phyloP scores from a whole-genome alignment of 2,888 invertebrate genomes.

The Apoda limacodes region DNA sequence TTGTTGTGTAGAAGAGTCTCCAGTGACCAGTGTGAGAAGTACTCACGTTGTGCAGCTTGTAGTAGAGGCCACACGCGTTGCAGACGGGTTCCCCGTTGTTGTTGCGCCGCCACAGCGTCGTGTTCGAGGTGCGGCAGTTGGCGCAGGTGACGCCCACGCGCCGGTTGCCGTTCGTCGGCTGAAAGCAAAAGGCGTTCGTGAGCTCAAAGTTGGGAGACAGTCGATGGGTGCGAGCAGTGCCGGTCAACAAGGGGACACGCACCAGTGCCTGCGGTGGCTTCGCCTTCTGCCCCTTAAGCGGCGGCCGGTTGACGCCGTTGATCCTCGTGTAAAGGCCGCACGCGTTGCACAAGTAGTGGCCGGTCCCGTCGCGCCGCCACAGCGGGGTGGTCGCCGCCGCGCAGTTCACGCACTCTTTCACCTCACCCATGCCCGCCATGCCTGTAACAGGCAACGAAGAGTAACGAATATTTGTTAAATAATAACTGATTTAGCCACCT shows the following conservation, averaged over 20 bases:
- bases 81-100: slow-evolving; percentile 96
- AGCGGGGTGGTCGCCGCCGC: slow-evolving; percentile 90
- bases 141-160: slow-evolving; percentile 89
- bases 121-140: slow-evolving; percentile 92
- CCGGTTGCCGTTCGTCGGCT: slow-evolving; percentile 71
- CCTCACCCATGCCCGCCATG: slow-evolving; percentile 68
- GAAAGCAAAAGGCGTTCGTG: slow-evolving; percentile 13
- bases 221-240: background rate
- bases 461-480: background rate
- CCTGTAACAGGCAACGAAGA: slow-evolving; percentile 25
- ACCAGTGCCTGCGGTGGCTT: slow-evolving; percentile 72
- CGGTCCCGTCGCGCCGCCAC: slow-evolving; percentile 98
- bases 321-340: slow-evolving; percentile 92
- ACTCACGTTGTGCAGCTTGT: slow-evolving; percentile 84
- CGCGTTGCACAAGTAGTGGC: slow-evolving; percentile 99
- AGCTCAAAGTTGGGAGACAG: background rate
- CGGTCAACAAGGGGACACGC: slow-evolving; percentile 4
- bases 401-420: slow-evolving; percentile 95
- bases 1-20: slow-evolving; percentile 1
- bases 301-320: slow-evolving; percentile 81
- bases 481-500: no score
- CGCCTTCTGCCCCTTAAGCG: slow-evolving; percentile 73
- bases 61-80: slow-evolving; percentile 98
- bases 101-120: slow-evolving; percentile 97
- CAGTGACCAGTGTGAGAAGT: no score